Evolutionary conservation across 2,797 vertebrate genomes (phyloP).

Genomic region (Ara ararauna): DNA sequence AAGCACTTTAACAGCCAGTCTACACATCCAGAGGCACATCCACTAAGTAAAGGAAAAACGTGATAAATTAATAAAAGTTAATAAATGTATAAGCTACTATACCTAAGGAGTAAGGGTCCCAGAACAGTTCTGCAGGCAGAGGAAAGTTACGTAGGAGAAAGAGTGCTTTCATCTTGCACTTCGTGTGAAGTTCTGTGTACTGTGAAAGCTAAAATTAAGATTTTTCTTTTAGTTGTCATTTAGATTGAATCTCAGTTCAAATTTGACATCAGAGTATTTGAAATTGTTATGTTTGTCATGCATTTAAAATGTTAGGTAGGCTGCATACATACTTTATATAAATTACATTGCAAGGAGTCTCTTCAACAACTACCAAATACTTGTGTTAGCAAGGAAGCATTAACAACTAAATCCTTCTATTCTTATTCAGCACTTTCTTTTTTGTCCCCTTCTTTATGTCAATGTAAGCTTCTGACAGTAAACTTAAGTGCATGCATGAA

Average conservation of each 20-base stretch:
- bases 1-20: constrained; percentile 60
- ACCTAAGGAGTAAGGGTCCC: background rate
- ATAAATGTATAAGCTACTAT: background rate
- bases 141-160: background rate
- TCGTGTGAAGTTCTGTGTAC: background rate
- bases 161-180: background rate
- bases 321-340: background rate
- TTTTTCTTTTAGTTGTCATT: background rate
- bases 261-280: background rate
- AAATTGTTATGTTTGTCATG: background rate
- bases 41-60: constrained; percentile 6
- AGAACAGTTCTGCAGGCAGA: background rate
- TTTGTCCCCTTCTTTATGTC: background rate
- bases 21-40: constrained; percentile 2
- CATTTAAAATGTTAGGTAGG: background rate
- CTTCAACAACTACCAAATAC: background rate
- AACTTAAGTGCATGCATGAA: constrained; percentile 27
- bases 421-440: background rate
- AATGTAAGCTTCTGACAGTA: constrained; percentile 10
- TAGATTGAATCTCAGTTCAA: background rate
- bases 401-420: background rate
- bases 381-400: constrained; percentile 9
- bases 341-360: background rate
- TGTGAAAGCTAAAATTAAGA: background rate
- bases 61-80: background rate